Base-by-base conservation (phyloP, 92 coral and sea anemone genomes). In the Palythoa grandis region DNA sequence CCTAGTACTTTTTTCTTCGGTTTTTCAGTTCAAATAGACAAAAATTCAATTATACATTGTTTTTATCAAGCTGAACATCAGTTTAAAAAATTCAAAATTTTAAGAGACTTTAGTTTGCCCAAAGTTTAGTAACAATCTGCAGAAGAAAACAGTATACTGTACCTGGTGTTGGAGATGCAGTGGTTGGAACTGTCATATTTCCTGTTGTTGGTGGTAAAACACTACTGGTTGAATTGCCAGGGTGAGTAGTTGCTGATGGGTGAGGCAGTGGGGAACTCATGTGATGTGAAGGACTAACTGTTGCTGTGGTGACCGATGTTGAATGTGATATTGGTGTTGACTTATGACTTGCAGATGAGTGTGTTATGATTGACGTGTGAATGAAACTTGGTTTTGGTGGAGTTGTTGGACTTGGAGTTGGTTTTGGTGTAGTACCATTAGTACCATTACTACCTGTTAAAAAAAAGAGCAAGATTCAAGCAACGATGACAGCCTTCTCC, bases 151-250 rank as follows among this genome's bases (percentile, higher is more conserved):
- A 43, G 50, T 43, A 5, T 43, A 43, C 50, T 11, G 52, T 80
- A 80, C 85, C 85, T 80, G 85, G 74, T 24, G 85, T 80, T 23
- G 85, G 83, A 3, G 72, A 29, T 22, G 85, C 74, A 66, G 85
- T 80, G 40, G 85, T 80, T 65, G 85, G 85, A 70, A 80, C 70
- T 17, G 85, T 80, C 58, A 22, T 29, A 48, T 80, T 80, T 67
- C 85, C 85, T 43, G 74, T 12, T 65, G 85, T 65, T 22, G 85
- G 20, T 2, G 85, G 85, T 23, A 67, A 8, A 56, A 24, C 22
- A 47, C 47, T 80, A 5, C 60, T 65, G 74, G 61, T 65, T 68
- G 73, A 19, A 50, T 65, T 80, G 85, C 47, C 61, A 13, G 72
- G 74, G 35, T 23, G 74, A 65, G 40, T 43, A 29, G 85, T 80